These are phyloP conservation scores for Ibycter americanus DNA, from an alignment of 2,797 vertebrate genomes.

Conservation along the genomic window DNA sequence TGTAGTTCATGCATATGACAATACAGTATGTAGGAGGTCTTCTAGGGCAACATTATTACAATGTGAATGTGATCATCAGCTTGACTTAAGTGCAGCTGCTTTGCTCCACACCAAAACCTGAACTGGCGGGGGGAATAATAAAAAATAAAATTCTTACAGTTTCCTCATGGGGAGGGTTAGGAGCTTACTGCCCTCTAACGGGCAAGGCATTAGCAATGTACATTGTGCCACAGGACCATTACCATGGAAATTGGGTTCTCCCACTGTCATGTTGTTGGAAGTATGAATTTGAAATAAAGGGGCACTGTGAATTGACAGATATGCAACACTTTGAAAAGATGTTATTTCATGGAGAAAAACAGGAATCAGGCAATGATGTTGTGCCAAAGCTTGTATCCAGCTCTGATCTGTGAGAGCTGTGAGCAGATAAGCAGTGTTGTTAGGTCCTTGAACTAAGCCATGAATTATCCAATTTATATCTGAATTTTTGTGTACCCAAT, in stretches of 20 bases:
- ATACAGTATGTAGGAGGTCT: background rate
- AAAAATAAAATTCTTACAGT: background rate
- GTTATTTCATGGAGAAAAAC: background rate
- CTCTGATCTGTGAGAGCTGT: background rate
- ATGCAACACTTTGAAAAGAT: accelerated
- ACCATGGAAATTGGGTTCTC: background rate
- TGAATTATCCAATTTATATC: background rate
- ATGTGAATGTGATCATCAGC: background rate
- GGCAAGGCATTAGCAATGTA: background rate
- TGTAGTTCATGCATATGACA: background rate
- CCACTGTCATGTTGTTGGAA: background rate
- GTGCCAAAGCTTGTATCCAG: background rate
- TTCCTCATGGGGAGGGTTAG: background rate
- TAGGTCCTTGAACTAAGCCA: background rate
- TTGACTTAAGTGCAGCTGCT: background rate
- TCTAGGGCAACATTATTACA: background rate
- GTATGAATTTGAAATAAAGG: background rate
- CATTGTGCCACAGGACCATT: accelerated
- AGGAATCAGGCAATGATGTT: accelerated
- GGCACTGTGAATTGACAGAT: background rate
- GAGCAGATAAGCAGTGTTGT: background rate
- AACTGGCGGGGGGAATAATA: background rate
- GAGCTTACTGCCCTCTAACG: background rate
- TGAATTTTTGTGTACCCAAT: background rate
- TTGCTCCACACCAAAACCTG: background rate